Evolutionary conservation across 1,140 invertebrate species (phyloP), one percentile per base, ranked within the genome.

Genomic region (Drosophila tsacasi): DNA sequence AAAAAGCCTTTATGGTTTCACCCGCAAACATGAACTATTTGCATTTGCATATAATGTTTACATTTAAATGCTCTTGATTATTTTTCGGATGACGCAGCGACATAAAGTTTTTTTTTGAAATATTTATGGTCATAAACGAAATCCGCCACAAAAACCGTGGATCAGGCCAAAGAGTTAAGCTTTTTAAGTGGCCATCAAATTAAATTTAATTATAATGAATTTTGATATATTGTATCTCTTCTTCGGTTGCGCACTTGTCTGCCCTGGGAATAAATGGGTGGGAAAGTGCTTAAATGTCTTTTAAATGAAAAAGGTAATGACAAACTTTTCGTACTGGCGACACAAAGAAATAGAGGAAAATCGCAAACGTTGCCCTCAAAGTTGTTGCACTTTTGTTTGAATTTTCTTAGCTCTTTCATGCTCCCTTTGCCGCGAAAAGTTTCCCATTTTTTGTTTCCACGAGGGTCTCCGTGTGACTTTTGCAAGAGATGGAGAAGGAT

Each of bases 321-420:
- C 50, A 73, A 74, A 79, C 59, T 67, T 63, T 49, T 76, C 44
- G n/a, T n/a, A n/a, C n/a, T n/a, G n/a, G n/a, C n/a, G n/a, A 13
- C 12, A 59, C 39, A 65, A 67, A 81, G 54, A 39, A 59, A 65
- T 58, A 55, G 71, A 54, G 49, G n/a, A 63, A 54, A 57, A 62
- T 66, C 58, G 58, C 46, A 63, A 67, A 25, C 54, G 46, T 72
- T 75, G 42, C 55, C 61, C 61, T 40, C 58, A 87, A 87, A 87
- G 81, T 87, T 90, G 74, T 81, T 84, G 85, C 84, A 89, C 85
- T 87, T 89, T 87, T 79, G 81, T 87, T 80, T 69, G 69, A 81
- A 90, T 81, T 89, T 87, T 79, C 76, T 79, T 86, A 67, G 67
- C 77, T 80, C 79, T 87, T 87, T 87, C 72, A 69, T 81, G 85